Evolutionary conservation across 2,113 vertebrate genomes (phyloP), one percentile per base, ranked within the genome.

Genomic region (Chloebia gouldiae): DNA sequence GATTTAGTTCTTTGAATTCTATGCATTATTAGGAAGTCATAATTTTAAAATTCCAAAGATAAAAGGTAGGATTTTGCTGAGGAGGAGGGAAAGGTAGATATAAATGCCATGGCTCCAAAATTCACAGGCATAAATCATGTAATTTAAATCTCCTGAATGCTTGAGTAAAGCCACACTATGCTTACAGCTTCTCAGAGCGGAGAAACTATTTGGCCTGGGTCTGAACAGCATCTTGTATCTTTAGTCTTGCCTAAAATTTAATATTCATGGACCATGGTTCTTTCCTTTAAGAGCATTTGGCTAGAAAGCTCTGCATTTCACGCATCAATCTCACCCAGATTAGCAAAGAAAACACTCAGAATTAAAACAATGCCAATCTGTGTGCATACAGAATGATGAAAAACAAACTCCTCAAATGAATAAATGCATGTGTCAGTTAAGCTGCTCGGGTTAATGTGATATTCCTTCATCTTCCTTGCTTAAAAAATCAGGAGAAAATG

Each of bases 331-430:
- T 96, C 73, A 68, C 24, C 28, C 11, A 3, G 93, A 92, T 97
- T 97, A 97, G 95, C 84, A 97, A 97, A 95, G 93, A 97, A 97
- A 98, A 96, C 90, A 97, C 61, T 97, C 51, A 82, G 63, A 65
- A 86, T 71, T 93, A 90, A 95, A 95, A 83, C 79, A 93, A 65
- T 40, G 81, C 95, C 93, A 88, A 77, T 33, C 71, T 96, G 78
- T 92, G 97, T 93, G 82, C 90, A 77, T 56, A 88, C 12, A 92
- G 87, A 93, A 87, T 22, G 81, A 94, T 81, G 68, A 68, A 96
- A 95, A 96, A 80, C 31, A 95, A 95, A 69, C 69, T 71, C 50
- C 93, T 65, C 40, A 87, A 75, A 60, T 3, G 49, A 70, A 56
- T 15, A 39, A 91, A 69, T n/a, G 7, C 70, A 61, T 4, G 7